Conservation (phyloP, 1,140 invertebrate species). For the Idris sp. region DNA sequence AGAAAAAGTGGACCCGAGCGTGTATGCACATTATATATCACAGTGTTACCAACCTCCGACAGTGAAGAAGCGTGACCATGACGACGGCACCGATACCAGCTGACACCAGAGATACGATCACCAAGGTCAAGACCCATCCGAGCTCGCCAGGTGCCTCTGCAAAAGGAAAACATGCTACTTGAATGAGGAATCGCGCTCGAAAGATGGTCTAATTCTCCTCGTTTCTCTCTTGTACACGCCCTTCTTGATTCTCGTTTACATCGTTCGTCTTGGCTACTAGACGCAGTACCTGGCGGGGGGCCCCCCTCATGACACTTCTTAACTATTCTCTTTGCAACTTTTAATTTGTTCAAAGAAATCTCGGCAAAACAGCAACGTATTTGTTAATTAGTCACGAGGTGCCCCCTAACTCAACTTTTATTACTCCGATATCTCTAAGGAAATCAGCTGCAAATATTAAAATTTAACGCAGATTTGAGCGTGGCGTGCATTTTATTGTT, state of each 20-base stretch:
- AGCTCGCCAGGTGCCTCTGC: conserved; percentile 77
- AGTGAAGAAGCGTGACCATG: conserved; percentile 79
- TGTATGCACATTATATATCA: conserved; percentile 48
- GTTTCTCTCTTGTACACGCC: conserved; percentile 59
- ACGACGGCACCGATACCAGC: conserved; percentile 79
- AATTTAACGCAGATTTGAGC: conserved; percentile 45
- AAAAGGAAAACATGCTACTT: conserved; percentile 67
- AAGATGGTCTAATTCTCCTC: conserved; percentile 64
- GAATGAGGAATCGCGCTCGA: conserved; percentile 58
- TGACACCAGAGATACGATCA: conserved; percentile 79
- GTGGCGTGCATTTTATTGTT: conserved; percentile 22
- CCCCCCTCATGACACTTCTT: too few species aligned
- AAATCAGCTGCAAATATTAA: conserved; percentile 54
- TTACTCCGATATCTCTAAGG: conserved; percentile 49
- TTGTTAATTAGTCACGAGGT: conserved; percentile 57
- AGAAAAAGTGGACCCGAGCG: conserved; percentile 16
- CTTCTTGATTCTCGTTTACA: conserved; percentile 47
- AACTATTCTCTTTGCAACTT: conserved; percentile 21
- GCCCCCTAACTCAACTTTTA: conserved; percentile 41
- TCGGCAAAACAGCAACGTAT: conserved; percentile 38
- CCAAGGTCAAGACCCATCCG: conserved; percentile 79
- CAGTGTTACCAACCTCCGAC: conserved; percentile 75
- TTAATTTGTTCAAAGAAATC: conserved; percentile 43
- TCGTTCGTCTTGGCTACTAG: conserved; percentile 9
- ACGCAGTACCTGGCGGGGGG: conserved; percentile 2